Base-by-base conservation (phyloP, 2,797 vertebrate genomes). In the Dermochelys coriacea region DNA sequence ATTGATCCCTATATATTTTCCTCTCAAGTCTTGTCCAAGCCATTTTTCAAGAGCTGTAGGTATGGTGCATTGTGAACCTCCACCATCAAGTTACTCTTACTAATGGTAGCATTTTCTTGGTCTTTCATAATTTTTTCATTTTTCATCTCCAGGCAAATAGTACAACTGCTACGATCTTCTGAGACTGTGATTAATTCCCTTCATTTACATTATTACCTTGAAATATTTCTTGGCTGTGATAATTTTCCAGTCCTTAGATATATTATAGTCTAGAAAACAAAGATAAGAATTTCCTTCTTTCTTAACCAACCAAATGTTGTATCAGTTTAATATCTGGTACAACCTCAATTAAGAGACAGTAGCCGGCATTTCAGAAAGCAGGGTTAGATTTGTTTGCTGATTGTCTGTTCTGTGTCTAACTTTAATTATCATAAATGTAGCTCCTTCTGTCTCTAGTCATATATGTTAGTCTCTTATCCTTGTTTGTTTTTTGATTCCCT, bases 91-190 rank as follows among this genome's bases (percentile, higher is more conserved):
- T 84, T 77, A 50, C 25, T 52, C 10, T 57, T 85, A 78, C 9
- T 84, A 90, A 59, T 31, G 59, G 59, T 85, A 77, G 23, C 55
- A 55, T 90, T 94, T 82, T 0, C 0, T 47, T 90, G 79, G 90
- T 57, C 64, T 85, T 87, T 5, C 75, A 27, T 87, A 90, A 59
- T 78, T 41, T 1, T 52, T 96, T 89, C n/a, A 57, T 91, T 93
- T 16, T 90, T 1, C 84, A 87, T 41, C 16, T 84, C 19, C 12
- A 85, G 80, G 84, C n/a, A 61, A 95, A 45, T 94, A 49, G 55
- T 78, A 95, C 86, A 85, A 78, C 47, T 83, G 34, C 45, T 82
- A 45, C 18, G 8, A 19, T 80, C 25, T 85, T 91, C 31, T 80
- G 51, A 89, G 49, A 8, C 37, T 54, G 12, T 52, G 51, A 77